Base-by-base conservation (phyloP, 1,140 invertebrate species). In the Caenorhabditis latens region DNA sequence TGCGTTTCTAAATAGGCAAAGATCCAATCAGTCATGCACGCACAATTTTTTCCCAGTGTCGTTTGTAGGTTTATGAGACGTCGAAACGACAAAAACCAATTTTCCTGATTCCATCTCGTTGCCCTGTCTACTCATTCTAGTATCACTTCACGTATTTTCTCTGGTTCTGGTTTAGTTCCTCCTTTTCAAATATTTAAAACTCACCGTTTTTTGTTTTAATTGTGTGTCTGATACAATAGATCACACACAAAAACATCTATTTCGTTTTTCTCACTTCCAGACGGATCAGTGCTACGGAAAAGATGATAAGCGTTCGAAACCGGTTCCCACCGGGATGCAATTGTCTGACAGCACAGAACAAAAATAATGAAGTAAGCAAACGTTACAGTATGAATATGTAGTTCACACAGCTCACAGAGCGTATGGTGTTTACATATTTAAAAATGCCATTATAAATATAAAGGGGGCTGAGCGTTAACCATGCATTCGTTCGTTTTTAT, bases 331-430 rank as follows among this genome's bases (percentile, higher is more conserved):
- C 8, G n/a, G 43, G 71, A 50, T 79, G 43, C 24, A 50, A 24
- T 19, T 79, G 71, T 79, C 11, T 79, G 46, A 79, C n/a, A 50
- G 50, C 32, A 24, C 46, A 79, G 1, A 79, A 79, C 46, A 79
- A 79, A 11, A 79, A 50, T 79, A 24, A n/a, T 8, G 55, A 57
- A 57, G 53, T 86, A 48, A 86, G 75, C 19, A 21, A 19, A 46
- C n/a, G 16, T 46, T 42, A 43, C 42, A 6, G 50, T 53, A 53
- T n/a, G n/a, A n/a, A n/a, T n/a, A n/a, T n/a, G n/a, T 19, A n/a
- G 13, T 14, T 14, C 19, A n/a, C 14, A 46, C 4, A 19, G 65
- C 32, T 65, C 32, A 40, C 9, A 46, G 9, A 11, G 61, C 9
- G 24, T 40, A 32, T 65, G 24, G 9, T 71, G 46, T 46, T 71